Conservation (phyloP, 2,113 vertebrate genomes). For the Opisthocomus hoazin region DNA sequence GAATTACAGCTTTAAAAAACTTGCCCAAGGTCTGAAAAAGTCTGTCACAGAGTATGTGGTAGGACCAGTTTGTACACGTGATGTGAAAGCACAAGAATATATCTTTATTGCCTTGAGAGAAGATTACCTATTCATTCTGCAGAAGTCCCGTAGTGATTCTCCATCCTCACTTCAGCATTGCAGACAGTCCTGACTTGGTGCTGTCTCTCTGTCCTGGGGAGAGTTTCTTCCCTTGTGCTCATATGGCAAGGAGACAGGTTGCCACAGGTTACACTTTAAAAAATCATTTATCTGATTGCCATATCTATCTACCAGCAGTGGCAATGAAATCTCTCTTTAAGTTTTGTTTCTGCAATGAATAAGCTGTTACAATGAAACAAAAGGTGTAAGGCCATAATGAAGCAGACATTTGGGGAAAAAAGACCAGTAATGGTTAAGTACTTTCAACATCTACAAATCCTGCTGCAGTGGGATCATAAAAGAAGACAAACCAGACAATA, state of each 20-base stretch:
- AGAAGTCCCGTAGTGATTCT: not conserved
- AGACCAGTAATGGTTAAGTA: not conserved
- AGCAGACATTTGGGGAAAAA: not conserved
- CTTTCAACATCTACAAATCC: not conserved
- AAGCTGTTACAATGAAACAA: not conserved
- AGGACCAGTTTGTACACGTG: not conserved
- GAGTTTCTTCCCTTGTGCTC: not conserved
- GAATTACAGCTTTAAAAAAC: not conserved
- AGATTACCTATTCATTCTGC: not conserved
- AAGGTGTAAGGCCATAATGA: not conserved
- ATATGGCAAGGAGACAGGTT: not conserved
- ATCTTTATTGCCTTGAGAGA: not conserved
- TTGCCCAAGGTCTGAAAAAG: not conserved
- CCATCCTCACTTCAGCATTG: not conserved
- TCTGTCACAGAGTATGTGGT: not conserved
- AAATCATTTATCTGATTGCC: not conserved
- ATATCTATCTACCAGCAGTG: not conserved
- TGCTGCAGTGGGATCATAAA: not conserved
- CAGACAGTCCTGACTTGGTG: not conserved
- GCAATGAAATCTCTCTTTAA: not conserved
- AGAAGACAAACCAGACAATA: not conserved
- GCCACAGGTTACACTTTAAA: not conserved
- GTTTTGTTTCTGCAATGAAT: not conserved
- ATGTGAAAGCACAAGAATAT: not conserved
- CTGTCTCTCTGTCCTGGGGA: not conserved